These are phyloP conservation scores for Lytechinus variegatus DNA, from an alignment of 35 echinoderm and acorn worm species.

Conservation along the genomic window DNA sequence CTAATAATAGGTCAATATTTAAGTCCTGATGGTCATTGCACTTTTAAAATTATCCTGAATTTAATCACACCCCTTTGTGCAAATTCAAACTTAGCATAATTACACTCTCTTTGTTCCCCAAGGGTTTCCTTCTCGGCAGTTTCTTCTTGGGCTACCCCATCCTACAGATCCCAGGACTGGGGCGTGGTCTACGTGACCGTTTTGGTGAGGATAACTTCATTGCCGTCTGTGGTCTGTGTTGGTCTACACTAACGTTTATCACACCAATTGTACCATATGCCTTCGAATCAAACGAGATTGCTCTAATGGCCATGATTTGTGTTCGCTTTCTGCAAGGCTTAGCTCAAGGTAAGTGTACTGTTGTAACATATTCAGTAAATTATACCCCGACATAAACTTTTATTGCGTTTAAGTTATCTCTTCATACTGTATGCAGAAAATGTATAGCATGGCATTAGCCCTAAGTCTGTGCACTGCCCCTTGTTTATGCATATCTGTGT, in stretches of 20 bases:
- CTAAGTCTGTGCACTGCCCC: no score
- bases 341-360: constrained; percentile 70
- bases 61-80: background rate
- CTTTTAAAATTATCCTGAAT: no score
- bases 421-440: no score
- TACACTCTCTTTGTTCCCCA: background rate
- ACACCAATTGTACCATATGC: constrained; percentile 83
- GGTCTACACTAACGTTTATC: constrained; percentile 72
- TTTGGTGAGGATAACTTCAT: constrained; percentile 84
- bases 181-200: constrained; percentile 82
- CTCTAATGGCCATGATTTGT: constrained; percentile 77
- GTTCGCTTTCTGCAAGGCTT: constrained; percentile 82
- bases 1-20: no score
- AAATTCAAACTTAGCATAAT: background rate
- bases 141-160: constrained; percentile 97
- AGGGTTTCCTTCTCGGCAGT: constrained; percentile 84
- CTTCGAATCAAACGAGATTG: constrained; percentile 67
- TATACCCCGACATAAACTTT: no score
- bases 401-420: no score
- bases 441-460: no score
- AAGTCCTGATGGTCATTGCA: no score
- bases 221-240: constrained; percentile 54
- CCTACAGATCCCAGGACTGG: constrained; percentile 81
- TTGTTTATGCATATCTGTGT: no score
- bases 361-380: no score